These are phyloP conservation scores for Orientallactaga sibirica DNA, from an alignment of 2,797 vertebrate species.

Conservation along the genomic window DNA sequence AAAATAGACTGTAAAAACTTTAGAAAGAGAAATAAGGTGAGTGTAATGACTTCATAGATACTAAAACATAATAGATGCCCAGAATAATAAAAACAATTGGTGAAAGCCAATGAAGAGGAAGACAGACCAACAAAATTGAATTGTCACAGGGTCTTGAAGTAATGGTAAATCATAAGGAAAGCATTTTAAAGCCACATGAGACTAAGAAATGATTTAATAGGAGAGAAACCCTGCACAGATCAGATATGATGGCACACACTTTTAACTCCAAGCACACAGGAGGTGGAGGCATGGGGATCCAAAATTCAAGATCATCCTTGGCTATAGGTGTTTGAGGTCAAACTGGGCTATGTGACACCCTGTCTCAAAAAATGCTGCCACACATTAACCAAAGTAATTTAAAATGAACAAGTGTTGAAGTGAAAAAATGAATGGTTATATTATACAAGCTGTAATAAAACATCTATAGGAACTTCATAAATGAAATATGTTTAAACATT, in stretches of 20 bases:
- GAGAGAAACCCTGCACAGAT: too few species aligned
- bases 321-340: too few species aligned
- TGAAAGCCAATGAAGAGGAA: neutral
- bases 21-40: neutral
- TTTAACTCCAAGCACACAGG: too few species aligned
- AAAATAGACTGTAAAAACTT: neutral
- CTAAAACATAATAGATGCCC: neutral
- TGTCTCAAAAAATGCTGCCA: neutral
- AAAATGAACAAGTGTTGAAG: constrained; percentile 27
- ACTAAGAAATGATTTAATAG: neutral
- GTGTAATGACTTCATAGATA: neutral
- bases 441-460: neutral
- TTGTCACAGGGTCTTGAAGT: neutral
- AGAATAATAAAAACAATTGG: neutral
- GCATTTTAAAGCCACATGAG: neutral
- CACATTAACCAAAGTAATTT: constrained; percentile 33
- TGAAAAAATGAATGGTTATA: neutral
- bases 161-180: neutral
- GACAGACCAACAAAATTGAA: neutral
- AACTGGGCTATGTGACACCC: too few species aligned
- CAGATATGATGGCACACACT: too few species aligned
- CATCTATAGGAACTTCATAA: neutral
- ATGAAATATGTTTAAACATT: neutral
- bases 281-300: too few species aligned
- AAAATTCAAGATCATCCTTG: too few species aligned